A percentile compares a stretch with the other conserved stretches of the same genome.
Evolutionary conservation across 2,888 invertebrate genomes (phyloP).

Genomic region (Coleophora flavipennella): DNA sequence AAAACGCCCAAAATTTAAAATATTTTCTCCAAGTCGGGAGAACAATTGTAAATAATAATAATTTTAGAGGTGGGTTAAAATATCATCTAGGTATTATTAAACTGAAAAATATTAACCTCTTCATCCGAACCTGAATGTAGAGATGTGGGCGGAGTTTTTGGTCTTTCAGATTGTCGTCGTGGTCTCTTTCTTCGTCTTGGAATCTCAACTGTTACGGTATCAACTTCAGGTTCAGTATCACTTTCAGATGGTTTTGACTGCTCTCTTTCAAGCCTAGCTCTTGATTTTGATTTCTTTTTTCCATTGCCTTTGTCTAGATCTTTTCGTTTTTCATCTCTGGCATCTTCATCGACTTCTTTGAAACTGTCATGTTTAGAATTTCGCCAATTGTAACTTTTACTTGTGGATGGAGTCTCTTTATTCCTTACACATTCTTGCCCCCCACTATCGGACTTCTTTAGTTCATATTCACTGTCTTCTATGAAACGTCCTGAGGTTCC

Average conservation of each 20-base stretch:
- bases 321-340: slow-evolving; percentile 48
- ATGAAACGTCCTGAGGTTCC: slow-evolving; percentile 47
- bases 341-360: slow-evolving; percentile 34
- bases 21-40: too few species aligned
- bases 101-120: slow-evolving; percentile 36
- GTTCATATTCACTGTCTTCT: slow-evolving; percentile 24
- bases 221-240: slow-evolving; percentile 60
- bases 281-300: slow-evolving; percentile 60
- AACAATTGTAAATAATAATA: too few species aligned
- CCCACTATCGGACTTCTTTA: slow-evolving; percentile 1
- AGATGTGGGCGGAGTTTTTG: slow-evolving; percentile 56
- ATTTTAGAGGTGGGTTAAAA: too few species aligned
- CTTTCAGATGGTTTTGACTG: slow-evolving; percentile 66
- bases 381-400: slow-evolving; percentile 28
- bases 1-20: too few species aligned
- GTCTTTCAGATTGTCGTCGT: slow-evolving; percentile 55
- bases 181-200: slow-evolving; percentile 60
- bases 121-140: slow-evolving; percentile 62
- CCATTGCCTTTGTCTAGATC: slow-evolving; percentile 51
- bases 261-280: slow-evolving; percentile 61
- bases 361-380: slow-evolving; percentile 26
- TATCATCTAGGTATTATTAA: too few species aligned
- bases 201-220: slow-evolving; percentile 66
- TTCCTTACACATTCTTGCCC: slow-evolving; percentile 11
- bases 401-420: slow-evolving; percentile 29